A percentile compares a stretch with the other conserved stretches of the same genome.
Conservation (phyloP, 64 coral and sea anemone species). For the Orbicella faveolata region DNA sequence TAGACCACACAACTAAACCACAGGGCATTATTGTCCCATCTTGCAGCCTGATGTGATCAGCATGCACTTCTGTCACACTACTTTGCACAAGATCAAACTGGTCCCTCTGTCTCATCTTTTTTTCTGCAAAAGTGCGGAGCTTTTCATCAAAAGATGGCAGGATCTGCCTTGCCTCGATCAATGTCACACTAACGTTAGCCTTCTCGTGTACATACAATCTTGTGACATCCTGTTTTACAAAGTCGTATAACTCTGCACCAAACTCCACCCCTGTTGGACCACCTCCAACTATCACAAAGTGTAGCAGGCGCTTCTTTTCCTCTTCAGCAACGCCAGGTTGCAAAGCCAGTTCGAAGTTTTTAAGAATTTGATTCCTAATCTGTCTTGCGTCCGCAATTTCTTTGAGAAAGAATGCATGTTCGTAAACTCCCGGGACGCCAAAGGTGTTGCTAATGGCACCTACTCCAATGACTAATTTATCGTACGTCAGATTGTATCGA, state of each 20-base stretch:
- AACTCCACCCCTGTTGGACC: slow-evolving; percentile 97
- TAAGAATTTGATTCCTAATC: slow-evolving; percentile 98
- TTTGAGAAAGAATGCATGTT: slow-evolving; percentile 95
- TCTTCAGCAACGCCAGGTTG: slow-evolving; percentile 78
- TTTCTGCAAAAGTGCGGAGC: slow-evolving; percentile 89
- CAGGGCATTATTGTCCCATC: slow-evolving; percentile 81
- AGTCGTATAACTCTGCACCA: slow-evolving; percentile 98
- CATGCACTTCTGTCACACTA: slow-evolving; percentile 83
- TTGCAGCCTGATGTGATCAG: slow-evolving; percentile 70
- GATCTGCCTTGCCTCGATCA: slow-evolving; percentile 88
- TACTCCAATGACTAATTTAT: slow-evolving; percentile 93
- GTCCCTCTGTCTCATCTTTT: slow-evolving; percentile 86
- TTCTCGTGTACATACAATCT: slow-evolving; percentile 85
- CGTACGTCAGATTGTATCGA: slow-evolving; percentile 64
- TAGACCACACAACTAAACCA: slow-evolving; percentile 98
- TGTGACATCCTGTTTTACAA: slow-evolving; percentile 91
- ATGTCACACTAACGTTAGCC: slow-evolving; percentile 83
- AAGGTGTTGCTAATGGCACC: slow-evolving; percentile 94
- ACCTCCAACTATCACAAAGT: slow-evolving; percentile 98
- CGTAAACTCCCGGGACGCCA: slow-evolving; percentile 77
- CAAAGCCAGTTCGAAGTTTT: slow-evolving; percentile 97
- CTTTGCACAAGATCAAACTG: slow-evolving; percentile 90
- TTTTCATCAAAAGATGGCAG: slow-evolving; percentile 96
- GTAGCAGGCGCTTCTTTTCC: slow-evolving; percentile 81
- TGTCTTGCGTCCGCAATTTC: slow-evolving; percentile 92